Conservation (phyloP, 2,113 vertebrate species). For the Aphyosemion australe region DNA sequence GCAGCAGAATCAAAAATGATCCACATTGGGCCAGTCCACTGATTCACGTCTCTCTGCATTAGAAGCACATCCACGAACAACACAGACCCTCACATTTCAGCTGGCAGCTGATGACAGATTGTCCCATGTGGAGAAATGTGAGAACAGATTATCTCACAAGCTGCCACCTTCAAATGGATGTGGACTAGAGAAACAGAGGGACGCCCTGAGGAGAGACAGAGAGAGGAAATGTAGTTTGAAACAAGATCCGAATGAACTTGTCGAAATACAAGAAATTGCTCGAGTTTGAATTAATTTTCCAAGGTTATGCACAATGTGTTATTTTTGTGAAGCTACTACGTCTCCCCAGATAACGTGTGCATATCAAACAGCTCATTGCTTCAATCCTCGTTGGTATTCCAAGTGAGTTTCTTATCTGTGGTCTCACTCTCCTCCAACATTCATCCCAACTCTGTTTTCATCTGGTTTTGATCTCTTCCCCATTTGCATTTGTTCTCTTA, state of each 20-base stretch:
- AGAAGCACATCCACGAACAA: background rate
- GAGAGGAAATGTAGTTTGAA: background rate
- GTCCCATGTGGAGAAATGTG: slow-evolving; percentile 23
- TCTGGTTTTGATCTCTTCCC: background rate
- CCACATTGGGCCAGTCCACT: background rate
- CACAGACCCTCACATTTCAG: slow-evolving; percentile 11
- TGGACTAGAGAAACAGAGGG: background rate
- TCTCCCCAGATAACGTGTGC: background rate
- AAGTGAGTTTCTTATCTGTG: slow-evolving; percentile 10
- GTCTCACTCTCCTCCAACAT: slow-evolving; percentile 9
- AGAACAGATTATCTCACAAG: slow-evolving; percentile 53
- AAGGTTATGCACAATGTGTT: background rate
- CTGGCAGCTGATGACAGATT: slow-evolving; percentile 32
- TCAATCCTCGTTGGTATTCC: slow-evolving; percentile 52
- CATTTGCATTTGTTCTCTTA: slow-evolving; percentile 2
- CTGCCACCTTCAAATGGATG: slow-evolving; percentile 53
- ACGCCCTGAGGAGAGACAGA: background rate
- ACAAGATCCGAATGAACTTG: background rate
- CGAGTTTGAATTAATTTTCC: background rate
- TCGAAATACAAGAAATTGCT: background rate
- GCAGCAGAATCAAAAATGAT: background rate
- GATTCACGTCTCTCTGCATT: background rate
- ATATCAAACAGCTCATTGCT: slow-evolving; percentile 31
- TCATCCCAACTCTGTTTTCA: slow-evolving; percentile 1
- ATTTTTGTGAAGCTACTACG: background rate